These are phyloP conservation scores for Reinhardtius hippoglossoides DNA, from an alignment of 2,113 vertebrate genomes.

Conservation along the genomic window DNA sequence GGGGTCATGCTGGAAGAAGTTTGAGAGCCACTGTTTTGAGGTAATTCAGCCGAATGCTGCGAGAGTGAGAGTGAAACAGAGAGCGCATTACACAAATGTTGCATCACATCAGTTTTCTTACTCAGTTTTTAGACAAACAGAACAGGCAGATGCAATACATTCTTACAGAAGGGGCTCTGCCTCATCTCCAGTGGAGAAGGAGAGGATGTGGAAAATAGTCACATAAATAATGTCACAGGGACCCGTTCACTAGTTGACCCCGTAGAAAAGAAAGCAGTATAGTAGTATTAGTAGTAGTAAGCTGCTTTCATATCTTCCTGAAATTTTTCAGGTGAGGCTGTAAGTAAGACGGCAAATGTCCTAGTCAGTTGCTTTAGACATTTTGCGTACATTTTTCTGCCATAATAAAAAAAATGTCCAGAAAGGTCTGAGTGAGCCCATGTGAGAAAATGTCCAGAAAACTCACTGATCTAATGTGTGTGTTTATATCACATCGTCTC, in stretches of 20 bases:
- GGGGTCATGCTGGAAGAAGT: not conserved
- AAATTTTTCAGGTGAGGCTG: no score
- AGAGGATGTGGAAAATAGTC: slow-evolving; percentile 19
- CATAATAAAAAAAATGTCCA: no score
- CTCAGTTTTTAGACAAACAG: slow-evolving; percentile 67
- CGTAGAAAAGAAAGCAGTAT: not conserved
- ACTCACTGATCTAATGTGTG: no score
- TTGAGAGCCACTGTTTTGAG: not conserved
- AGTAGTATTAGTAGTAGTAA: no score
- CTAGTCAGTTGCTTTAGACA: no score
- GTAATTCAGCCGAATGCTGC: slow-evolving; percentile 64
- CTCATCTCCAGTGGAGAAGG: slow-evolving; percentile 13
- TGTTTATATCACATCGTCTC: no score
- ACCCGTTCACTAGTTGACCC: slow-evolving; percentile 8
- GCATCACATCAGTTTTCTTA: slow-evolving; percentile 73
- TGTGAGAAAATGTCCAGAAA: no score
- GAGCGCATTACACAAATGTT: slow-evolving; percentile 68
- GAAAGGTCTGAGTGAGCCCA: no score
- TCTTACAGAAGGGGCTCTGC: not conserved
- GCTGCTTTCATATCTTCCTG: no score
- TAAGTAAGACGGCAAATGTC: no score
- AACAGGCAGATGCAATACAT: slow-evolving; percentile 7
- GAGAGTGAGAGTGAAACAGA: slow-evolving; percentile 13
- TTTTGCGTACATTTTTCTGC: no score
- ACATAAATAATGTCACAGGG: slow-evolving; percentile 8